Percentiles rank a stretch among this genome's conserved stretches.
Conservation (phyloP, 1,140 invertebrate genomes). For the Caenorhabditis latens region DNA sequence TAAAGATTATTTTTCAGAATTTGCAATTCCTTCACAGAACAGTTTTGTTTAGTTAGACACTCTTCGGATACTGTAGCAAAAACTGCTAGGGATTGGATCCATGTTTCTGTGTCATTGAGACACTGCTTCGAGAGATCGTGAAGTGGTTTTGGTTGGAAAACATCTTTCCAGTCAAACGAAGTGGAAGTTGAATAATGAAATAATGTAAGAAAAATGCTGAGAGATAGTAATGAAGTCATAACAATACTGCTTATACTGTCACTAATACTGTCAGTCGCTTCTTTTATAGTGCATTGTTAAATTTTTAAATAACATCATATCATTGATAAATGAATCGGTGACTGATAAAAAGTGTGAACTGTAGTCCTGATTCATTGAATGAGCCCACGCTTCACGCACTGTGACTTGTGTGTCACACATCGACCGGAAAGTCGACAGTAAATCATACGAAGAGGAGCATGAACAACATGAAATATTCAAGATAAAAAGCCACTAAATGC, state of each 20-base stretch:
- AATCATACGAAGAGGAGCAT: slow-evolving; percentile 47
- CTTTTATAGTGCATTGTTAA: slow-evolving; percentile 39
- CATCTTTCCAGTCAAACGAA: not conserved
- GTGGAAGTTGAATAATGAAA: not conserved
- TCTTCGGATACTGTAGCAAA: not conserved
- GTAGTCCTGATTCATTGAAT: slow-evolving; percentile 16
- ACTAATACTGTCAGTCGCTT: not conserved
- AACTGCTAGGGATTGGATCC: not conserved
- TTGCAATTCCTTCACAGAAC: not conserved
- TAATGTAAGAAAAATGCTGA: not conserved
- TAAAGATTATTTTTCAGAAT: slow-evolving; percentile 34
- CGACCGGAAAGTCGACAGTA: not conserved
- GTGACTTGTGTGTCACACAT: slow-evolving; percentile 6
- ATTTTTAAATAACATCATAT: slow-evolving; percentile 13
- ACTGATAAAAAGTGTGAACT: slow-evolving; percentile 43
- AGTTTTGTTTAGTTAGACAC: not conserved
- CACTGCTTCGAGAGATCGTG: slow-evolving; percentile 29
- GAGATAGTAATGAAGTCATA: not conserved
- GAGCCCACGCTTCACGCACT: slow-evolving; percentile 10
- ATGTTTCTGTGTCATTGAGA: slow-evolving; percentile 12
- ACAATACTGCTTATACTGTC: not conserved
- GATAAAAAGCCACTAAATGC: not conserved
- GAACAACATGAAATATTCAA: not conserved
- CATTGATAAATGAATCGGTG: slow-evolving; percentile 6
- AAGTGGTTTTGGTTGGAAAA: slow-evolving; percentile 21